These are phyloP conservation scores for Catalaphyllia jardinei DNA, from an alignment of 64 coral and sea anemone genomes.

Conservation along the genomic window DNA sequence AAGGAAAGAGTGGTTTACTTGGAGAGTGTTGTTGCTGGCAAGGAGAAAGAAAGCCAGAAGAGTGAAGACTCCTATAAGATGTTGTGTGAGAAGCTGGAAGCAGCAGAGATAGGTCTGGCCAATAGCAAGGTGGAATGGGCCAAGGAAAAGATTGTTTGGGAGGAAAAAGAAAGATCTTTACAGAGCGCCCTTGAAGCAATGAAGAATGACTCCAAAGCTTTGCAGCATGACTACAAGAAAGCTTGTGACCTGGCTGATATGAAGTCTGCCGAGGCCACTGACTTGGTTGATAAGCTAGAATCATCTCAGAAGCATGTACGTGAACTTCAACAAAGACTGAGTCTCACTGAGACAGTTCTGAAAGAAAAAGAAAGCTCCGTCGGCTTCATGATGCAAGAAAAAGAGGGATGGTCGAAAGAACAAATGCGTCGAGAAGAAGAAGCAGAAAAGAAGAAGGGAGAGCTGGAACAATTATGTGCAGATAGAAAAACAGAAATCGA, in stretches of 20 bases:
- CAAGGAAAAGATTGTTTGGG: constrained; percentile 45
- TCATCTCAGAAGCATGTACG: constrained; percentile 62
- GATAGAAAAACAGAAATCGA: constrained; percentile 36
- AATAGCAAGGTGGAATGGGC: constrained; percentile 58
- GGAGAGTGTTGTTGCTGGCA: constrained; percentile 49
- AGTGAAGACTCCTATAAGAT: constrained; percentile 57
- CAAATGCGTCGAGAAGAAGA: constrained; percentile 36
- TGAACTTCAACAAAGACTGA: constrained; percentile 58
- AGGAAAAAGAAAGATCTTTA: constrained; percentile 76
- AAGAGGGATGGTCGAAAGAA: constrained; percentile 30
- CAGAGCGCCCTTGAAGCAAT: constrained; percentile 52
- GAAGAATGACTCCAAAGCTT: constrained; percentile 74
- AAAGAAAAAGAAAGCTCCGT: constrained; percentile 42
- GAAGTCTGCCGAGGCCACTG: constrained; percentile 72
- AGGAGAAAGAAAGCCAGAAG: constrained; percentile 50
- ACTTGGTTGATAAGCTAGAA: constrained; percentile 79
- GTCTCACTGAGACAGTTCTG: constrained; percentile 59
- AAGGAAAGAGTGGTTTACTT: constrained; percentile 62
- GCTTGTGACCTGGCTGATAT: constrained; percentile 84
- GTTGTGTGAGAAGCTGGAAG: constrained; percentile 59
- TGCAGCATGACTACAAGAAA: constrained; percentile 91
- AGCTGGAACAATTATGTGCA: constrained; percentile 27
- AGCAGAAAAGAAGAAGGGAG: constrained; percentile 16
- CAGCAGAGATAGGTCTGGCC: constrained; percentile 36
- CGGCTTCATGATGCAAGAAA: constrained; percentile 44